These are phyloP conservation scores for Ranitomeya imitator DNA, from an alignment of 2,113 vertebrate genomes.

Conservation along the genomic window DNA sequence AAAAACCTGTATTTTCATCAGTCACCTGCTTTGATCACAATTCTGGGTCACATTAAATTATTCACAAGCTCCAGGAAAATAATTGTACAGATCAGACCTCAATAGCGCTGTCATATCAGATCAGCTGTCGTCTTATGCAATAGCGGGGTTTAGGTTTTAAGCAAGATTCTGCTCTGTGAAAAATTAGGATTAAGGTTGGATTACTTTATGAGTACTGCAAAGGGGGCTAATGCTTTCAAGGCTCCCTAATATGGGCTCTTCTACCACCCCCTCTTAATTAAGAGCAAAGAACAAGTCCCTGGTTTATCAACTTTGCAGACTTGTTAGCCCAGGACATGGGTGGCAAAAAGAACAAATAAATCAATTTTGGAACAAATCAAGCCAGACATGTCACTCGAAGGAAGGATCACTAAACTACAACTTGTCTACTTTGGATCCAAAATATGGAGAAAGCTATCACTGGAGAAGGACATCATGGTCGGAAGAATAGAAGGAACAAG, in stretches of 20 bases:
- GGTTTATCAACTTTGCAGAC: not conserved
- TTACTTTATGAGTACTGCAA: not conserved
- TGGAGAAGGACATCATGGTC: too few relatives aligned
- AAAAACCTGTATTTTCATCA: not conserved
- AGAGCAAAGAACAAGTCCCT: not conserved
- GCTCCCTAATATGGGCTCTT: not conserved
- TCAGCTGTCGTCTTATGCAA: not conserved
- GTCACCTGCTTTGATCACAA: constrained; percentile 36
- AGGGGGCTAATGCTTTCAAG: not conserved
- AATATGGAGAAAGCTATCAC: too few relatives aligned
- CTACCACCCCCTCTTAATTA: not conserved
- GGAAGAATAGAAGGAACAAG: too few relatives aligned
- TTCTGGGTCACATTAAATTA: constrained; percentile 49
- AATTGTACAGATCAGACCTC: constrained; percentile 15
- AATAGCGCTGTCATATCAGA: not conserved
- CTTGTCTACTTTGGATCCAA: too few relatives aligned
- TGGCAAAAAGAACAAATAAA: too few relatives aligned
- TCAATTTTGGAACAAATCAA: too few relatives aligned
- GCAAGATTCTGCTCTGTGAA: not conserved
- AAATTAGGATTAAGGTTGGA: not conserved
- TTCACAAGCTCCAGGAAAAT: constrained; percentile 6
- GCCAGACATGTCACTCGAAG: too few relatives aligned
- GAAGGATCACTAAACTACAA: too few relatives aligned
- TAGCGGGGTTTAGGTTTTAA: not conserved
- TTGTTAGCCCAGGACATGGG: not conserved